Percentiles rank a stretch among this genome's conserved stretches.
These are phyloP conservation scores for Glaucidium brasilianum DNA, from an alignment of 2,113 vertebrate species.

Conservation along the genomic window DNA sequence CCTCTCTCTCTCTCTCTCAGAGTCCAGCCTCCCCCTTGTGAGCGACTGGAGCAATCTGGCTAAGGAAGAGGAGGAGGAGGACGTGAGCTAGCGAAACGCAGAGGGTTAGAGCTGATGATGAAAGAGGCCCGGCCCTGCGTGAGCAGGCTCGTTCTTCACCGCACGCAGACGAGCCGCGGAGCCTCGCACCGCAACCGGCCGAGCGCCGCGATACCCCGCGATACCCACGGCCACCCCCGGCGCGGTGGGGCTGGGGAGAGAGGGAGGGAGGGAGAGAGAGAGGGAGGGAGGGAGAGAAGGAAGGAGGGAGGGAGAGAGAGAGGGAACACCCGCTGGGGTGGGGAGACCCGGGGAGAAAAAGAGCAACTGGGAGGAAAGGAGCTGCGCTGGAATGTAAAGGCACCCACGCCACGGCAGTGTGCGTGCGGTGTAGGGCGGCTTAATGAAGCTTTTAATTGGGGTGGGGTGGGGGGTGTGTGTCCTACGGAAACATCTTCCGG, in stretches of 20 bases:
- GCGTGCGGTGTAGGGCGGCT: slow-evolving; percentile 45
- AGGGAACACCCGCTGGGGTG: too few species aligned
- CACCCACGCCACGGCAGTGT: slow-evolving; percentile 2
- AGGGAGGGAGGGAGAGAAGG: too few species aligned
- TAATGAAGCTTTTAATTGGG: slow-evolving; percentile 56
- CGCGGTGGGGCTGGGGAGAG: too few species aligned
- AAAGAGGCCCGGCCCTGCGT: slow-evolving; percentile 80
- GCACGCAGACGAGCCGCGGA: neutral
- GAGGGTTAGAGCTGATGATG: slow-evolving; percentile 76
- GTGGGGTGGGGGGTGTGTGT: neutral
- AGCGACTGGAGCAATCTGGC: slow-evolving; percentile 78
- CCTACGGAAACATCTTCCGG: neutral
- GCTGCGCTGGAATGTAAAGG: slow-evolving; percentile 47
- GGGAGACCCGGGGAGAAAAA: neutral
- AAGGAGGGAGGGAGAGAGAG: too few species aligned
- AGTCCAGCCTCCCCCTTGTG: slow-evolving; percentile 79
- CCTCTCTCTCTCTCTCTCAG: neutral
- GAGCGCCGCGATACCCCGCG: too few species aligned
- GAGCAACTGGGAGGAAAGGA: neutral
- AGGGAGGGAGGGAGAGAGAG: too few species aligned
- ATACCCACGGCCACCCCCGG: too few species aligned
- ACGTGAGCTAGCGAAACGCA: slow-evolving; percentile 72
- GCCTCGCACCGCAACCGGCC: neutral
- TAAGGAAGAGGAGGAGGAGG: slow-evolving; percentile 64
- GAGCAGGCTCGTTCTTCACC: slow-evolving; percentile 77